Percentiles rank a stretch among this genome's conserved stretches.
Conservation (phyloP, 2,113 vertebrate genomes). For the Rostratula benghalensis region DNA sequence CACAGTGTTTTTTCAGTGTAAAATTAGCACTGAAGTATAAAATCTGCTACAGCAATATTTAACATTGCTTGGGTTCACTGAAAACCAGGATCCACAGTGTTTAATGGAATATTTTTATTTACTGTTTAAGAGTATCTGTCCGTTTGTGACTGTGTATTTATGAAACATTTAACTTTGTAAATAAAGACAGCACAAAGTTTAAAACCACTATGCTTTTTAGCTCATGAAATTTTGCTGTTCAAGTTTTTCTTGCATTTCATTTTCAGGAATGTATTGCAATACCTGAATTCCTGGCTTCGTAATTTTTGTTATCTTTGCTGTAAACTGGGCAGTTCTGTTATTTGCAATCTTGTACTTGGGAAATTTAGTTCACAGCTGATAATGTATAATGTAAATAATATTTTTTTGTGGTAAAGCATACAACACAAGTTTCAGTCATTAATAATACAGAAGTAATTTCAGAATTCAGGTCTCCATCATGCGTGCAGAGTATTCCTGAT, state of each 20-base stretch:
- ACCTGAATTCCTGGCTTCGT: background rate
- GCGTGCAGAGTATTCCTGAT: background rate
- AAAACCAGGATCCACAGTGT: constrained; percentile 1
- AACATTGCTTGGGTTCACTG: background rate
- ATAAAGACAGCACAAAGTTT: constrained; percentile 11
- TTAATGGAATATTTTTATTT: background rate
- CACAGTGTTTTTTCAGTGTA: constrained; percentile 16
- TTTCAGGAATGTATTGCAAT: background rate
- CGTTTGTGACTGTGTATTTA: constrained; percentile 19
- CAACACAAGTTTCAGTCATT: background rate
- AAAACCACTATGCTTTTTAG: background rate
- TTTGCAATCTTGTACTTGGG: background rate
- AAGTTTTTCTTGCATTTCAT: background rate
- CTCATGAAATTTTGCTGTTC: background rate
- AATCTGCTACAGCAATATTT: constrained; percentile 27
- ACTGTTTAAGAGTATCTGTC: background rate
- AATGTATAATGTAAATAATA: constrained; percentile 23
- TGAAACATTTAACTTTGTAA: constrained; percentile 28
- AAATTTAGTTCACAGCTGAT: constrained; percentile 18
- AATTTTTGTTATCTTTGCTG: background rate
- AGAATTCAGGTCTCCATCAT: background rate
- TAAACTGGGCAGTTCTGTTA: constrained; percentile 3
- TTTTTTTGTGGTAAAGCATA: background rate
- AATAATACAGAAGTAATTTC: background rate
- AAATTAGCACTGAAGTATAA: constrained; percentile 42